These are phyloP conservation scores for Romanomermis culicivorax DNA, from an alignment of 2,888 invertebrate species.

Conservation along the genomic window DNA sequence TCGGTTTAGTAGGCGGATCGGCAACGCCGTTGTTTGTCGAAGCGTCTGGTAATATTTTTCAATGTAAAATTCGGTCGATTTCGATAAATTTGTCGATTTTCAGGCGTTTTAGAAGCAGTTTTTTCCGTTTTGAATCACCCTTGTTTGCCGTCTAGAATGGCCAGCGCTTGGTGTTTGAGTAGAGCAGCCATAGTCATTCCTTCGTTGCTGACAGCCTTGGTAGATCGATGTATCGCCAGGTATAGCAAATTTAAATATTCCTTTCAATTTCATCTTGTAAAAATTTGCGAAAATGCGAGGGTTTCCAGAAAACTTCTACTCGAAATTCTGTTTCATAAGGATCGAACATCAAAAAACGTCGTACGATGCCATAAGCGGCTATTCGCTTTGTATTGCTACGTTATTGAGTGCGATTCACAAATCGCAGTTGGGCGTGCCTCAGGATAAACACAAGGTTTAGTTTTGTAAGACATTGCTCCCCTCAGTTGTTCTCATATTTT, in stretches of 20 bases:
- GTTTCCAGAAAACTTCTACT: neutral
- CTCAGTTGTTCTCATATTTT: neutral
- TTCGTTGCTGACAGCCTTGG: slow-evolving; percentile 71
- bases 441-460: slow-evolving; percentile 80
- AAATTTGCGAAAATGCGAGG: neutral
- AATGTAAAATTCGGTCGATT: neutral
- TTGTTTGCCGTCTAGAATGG: slow-evolving; percentile 69
- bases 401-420: slow-evolving; percentile 59
- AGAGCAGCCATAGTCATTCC: slow-evolving; percentile 81
- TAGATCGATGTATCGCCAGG: slow-evolving; percentile 42
- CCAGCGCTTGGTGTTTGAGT: slow-evolving; percentile 69
- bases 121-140: slow-evolving; percentile 73
- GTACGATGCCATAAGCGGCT: slow-evolving; percentile 46
- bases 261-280: neutral
- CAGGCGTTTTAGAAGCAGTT: slow-evolving; percentile 52
- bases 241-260: no score
- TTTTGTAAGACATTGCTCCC: slow-evolving; percentile 2
- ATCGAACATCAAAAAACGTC: slow-evolving; percentile 71
- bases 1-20: slow-evolving; percentile 76
- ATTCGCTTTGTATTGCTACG: slow-evolving; percentile 77
- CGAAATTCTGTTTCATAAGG: no score
- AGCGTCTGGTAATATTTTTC: slow-evolving; percentile 38
- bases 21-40: slow-evolving; percentile 72
- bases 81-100: slow-evolving; percentile 12
- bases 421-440: slow-evolving; percentile 79